Evolutionary conservation across 2,113 vertebrate genomes (phyloP).

Genomic region (Cebus imitator): DNA sequence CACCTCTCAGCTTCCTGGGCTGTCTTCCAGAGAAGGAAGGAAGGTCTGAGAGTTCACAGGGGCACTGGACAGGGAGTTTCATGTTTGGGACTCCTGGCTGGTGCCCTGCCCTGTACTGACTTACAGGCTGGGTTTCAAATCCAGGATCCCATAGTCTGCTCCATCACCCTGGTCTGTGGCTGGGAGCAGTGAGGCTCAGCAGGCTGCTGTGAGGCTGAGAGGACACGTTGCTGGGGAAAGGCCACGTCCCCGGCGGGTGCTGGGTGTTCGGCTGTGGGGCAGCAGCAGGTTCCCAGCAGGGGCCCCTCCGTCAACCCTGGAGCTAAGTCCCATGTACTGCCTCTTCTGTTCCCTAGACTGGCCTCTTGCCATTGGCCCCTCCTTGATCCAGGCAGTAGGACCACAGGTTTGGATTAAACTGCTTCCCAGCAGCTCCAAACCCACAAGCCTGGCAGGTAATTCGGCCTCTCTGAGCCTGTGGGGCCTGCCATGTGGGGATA

Average conservation of each 20-base stretch:
- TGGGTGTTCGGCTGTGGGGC: background rate
- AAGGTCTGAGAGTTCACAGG: background rate
- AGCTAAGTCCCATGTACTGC: background rate
- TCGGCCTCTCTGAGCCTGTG: background rate
- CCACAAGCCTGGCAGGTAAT: background rate
- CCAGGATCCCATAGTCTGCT: background rate
- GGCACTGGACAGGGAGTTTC: background rate
- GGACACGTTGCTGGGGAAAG: background rate
- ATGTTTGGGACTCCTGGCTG: background rate
- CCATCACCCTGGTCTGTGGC: background rate
- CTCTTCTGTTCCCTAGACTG: background rate
- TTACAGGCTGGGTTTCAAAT: background rate
- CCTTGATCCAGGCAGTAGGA: background rate
- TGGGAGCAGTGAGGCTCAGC: background rate
- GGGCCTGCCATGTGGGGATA: fast-evolving
- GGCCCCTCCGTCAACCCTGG: too few relatives aligned
- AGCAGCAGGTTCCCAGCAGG: background rate
- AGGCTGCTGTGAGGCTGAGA: background rate
- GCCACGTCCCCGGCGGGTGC: fast-evolving
- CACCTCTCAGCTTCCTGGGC: background rate
- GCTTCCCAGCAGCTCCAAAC: background rate
- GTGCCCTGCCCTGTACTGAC: background rate
- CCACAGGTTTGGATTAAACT: background rate
- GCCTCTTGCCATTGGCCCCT: background rate
- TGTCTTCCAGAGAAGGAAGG: background rate